A percentile compares a stretch with the other conserved stretches of the same genome.
phyloP scores from a whole-genome alignment of 30 jellyfish, hydroid and myxozoan genomes.

The Catostylus mosaicus region DNA sequence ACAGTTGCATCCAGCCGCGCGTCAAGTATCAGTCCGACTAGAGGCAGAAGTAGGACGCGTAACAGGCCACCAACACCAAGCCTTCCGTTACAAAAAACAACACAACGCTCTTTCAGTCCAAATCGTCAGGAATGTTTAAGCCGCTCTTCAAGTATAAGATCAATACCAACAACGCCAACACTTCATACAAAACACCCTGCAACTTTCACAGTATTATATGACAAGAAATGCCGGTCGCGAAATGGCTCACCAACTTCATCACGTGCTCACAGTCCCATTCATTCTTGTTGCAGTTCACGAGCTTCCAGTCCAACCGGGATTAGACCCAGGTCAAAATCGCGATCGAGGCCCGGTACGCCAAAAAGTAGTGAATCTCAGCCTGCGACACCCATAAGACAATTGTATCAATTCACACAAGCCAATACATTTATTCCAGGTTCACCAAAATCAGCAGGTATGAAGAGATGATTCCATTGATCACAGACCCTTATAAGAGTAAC shows the following conservation, averaged over 20 bases:
- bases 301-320: slow-evolving; percentile 66
- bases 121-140: slow-evolving; percentile 77
- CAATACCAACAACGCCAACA: slow-evolving; percentile 95
- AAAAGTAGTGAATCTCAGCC: slow-evolving; percentile 71
- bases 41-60: slow-evolving; percentile 82
- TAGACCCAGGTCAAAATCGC: slow-evolving; percentile 72
- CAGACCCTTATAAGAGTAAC: not conserved
- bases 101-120: slow-evolving; percentile 73
- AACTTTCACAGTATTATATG: slow-evolving; percentile 65
- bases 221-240: slow-evolving; percentile 60
- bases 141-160: slow-evolving; percentile 95
- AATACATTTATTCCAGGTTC: slow-evolving; percentile 72
- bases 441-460: slow-evolving; percentile 66
- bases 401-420: slow-evolving; percentile 73
- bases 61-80: slow-evolving; percentile 67
- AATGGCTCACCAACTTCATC: slow-evolving; percentile 72
- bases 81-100: slow-evolving; percentile 49
- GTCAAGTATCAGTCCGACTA: slow-evolving; percentile 88
- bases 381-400: slow-evolving; percentile 69
- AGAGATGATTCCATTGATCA: not conserved
- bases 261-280: slow-evolving; percentile 73
- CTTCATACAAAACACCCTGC: slow-evolving; percentile 96
- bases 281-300: slow-evolving; percentile 63
- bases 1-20: slow-evolving; percentile 92
- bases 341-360: slow-evolving; percentile 85